phyloP scores from a whole-genome alignment of 1,140 invertebrate species.

The Eubasilissa regina region DNA sequence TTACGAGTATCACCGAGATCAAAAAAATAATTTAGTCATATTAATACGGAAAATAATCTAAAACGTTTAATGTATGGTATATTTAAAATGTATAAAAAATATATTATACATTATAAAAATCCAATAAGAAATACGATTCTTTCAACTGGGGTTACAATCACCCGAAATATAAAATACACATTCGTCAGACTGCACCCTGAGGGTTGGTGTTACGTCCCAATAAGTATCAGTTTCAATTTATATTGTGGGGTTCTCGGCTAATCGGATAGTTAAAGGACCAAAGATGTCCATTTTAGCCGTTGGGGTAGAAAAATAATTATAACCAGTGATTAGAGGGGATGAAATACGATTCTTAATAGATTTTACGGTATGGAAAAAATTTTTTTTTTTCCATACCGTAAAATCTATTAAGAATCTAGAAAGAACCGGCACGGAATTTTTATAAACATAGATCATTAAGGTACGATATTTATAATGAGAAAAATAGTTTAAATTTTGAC shows the following conservation, averaged over 20 bases:
- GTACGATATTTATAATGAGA: too few species aligned
- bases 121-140: constrained; percentile 10
- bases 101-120: neutral
- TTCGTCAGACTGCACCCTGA: neutral
- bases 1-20: too few species aligned
- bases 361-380: too few species aligned
- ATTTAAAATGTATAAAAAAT: neutral
- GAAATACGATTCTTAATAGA: constrained; percentile 4
- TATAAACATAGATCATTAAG: too few species aligned
- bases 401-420: too few species aligned
- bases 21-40: too few species aligned
- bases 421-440: too few species aligned
- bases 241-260: constrained; percentile 6
- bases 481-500: too few species aligned
- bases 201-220: constrained; percentile 1
- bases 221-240: constrained; percentile 14
- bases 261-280: constrained; percentile 20
- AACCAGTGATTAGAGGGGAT: neutral
- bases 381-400: too few species aligned
- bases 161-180: neutral
- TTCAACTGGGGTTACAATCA: neutral
- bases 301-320: constrained; percentile 35
- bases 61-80: neutral
- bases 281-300: neutral
- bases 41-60: too few species aligned